Conservation (phyloP, 2,113 vertebrate genomes). For the Conger conger region DNA sequence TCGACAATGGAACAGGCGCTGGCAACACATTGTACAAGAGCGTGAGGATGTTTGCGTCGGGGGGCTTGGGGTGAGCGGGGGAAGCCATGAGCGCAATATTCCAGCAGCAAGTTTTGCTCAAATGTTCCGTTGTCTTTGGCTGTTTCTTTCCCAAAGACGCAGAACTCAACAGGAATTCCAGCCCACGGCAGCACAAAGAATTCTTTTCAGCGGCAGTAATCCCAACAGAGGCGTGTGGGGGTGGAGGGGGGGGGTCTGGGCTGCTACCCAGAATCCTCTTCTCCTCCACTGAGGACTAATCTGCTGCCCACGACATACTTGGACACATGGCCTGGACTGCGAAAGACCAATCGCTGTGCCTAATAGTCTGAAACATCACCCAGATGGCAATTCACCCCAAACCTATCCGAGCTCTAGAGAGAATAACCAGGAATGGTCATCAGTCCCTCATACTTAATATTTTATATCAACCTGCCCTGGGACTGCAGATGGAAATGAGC, state of each 20-base stretch:
- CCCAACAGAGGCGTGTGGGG: conserved; percentile 53
- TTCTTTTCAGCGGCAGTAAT: conserved; percentile 57
- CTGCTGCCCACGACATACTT: conserved; percentile 26
- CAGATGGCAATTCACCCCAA: neutral
- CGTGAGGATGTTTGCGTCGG: neutral
- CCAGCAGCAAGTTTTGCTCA: conserved; percentile 49
- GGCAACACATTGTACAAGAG: neutral
- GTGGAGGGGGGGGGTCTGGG: neutral
- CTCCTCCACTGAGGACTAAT: conserved; percentile 26
- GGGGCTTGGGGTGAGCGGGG: neutral
- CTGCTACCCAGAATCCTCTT: neutral
- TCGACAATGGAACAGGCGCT: conserved; percentile 4
- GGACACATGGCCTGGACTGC: neutral
- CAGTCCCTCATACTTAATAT: neutral
- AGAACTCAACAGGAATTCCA: conserved; percentile 58
- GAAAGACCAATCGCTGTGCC: neutral
- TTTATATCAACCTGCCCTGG: no score
- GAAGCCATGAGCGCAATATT: conserved; percentile 40
- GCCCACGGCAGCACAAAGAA: conserved; percentile 56
- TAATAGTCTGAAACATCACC: neutral
- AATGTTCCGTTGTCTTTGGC: conserved; percentile 64
- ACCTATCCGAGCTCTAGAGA: neutral
- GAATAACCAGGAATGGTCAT: neutral
- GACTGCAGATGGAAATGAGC: no score
- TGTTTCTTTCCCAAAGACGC: conserved; percentile 60